Evolutionary conservation across 2,888 invertebrate species (phyloP).

Genomic region (Drosophila suboccidentalis): DNA sequence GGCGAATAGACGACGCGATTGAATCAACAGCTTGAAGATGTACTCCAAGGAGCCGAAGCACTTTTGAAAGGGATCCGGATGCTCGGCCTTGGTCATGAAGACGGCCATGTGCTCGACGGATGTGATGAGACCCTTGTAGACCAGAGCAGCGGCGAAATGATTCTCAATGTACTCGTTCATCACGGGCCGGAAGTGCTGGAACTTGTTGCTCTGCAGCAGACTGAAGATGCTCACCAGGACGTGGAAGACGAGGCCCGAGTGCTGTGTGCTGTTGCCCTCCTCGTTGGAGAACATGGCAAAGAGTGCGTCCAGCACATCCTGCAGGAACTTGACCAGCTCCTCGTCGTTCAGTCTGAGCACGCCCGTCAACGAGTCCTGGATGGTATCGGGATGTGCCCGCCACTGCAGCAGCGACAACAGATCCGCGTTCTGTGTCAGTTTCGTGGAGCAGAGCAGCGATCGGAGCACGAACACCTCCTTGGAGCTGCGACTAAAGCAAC

Average conservation of each 20-base stretch:
- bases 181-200: conserved; percentile 97
- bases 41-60: conserved; percentile 96
- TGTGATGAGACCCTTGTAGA: conserved; percentile 95
- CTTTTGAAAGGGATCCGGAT: conserved; percentile 95
- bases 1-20: conserved; percentile 93
- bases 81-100: conserved; percentile 93
- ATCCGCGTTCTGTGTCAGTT: conserved; percentile 97
- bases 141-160: conserved; percentile 97
- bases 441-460: conserved; percentile 97
- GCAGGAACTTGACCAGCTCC: conserved; percentile 97
- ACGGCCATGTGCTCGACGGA: conserved; percentile 96
- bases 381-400: conserved; percentile 95
- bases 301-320: conserved; percentile 96
- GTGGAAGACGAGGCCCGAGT: conserved; percentile 96
- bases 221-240: conserved; percentile 97
- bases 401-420: conserved; percentile 95
- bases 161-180: conserved; percentile 97
- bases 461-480: conserved; percentile 94
- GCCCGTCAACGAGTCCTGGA: conserved; percentile 93
- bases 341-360: conserved; percentile 94
- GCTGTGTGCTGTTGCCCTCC: conserved; percentile 94
- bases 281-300: conserved; percentile 97
- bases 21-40: conserved; percentile 96
- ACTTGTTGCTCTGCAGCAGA: conserved; percentile 94
- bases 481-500: conserved; percentile 91